A percentile compares a stretch with the other conserved stretches of the same genome.
Evolutionary conservation across 2,888 invertebrate genomes (phyloP).

Genomic region (Drosophila incognita): DNA sequence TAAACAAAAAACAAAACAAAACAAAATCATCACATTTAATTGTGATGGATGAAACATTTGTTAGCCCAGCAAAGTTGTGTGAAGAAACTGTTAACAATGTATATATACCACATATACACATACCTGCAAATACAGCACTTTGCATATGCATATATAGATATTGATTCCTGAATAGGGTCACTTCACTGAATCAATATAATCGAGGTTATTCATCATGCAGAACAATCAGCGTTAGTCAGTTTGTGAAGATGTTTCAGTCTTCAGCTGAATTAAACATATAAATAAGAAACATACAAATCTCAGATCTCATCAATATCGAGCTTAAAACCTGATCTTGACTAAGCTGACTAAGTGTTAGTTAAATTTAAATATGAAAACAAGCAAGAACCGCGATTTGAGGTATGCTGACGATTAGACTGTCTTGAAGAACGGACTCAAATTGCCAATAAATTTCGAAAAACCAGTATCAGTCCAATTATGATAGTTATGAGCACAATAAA

Average conservation of each 20-base stretch:
- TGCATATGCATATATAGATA: not conserved
- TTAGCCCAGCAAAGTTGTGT: not conserved
- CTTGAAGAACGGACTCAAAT: not conserved
- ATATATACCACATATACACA: not conserved
- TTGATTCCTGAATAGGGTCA: not conserved
- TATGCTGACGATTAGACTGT: not conserved
- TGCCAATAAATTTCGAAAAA: not conserved
- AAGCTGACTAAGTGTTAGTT: not conserved
- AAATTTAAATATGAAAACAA: not conserved
- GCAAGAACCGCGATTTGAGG: not conserved
- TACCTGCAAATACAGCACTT: no score
- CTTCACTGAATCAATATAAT: not conserved
- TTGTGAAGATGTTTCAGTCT: not conserved
- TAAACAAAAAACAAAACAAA: slow-evolving; percentile 32
- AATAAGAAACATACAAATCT: not conserved
- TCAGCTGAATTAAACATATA: not conserved
- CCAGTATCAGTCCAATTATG: not conserved
- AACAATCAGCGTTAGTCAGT: not conserved
- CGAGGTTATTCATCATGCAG: not conserved
- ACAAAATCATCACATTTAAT: slow-evolving; percentile 7
- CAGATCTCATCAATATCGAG: not conserved
- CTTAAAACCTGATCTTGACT: not conserved
- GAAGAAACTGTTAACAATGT: not conserved
- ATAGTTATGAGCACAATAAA: not conserved
- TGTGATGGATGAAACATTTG: not conserved